A percentile compares a stretch with the other conserved stretches of the same genome.
Evolutionary conservation across 2,797 vertebrate species (phyloP).

Genomic region (Carcharodon carcharias): DNA sequence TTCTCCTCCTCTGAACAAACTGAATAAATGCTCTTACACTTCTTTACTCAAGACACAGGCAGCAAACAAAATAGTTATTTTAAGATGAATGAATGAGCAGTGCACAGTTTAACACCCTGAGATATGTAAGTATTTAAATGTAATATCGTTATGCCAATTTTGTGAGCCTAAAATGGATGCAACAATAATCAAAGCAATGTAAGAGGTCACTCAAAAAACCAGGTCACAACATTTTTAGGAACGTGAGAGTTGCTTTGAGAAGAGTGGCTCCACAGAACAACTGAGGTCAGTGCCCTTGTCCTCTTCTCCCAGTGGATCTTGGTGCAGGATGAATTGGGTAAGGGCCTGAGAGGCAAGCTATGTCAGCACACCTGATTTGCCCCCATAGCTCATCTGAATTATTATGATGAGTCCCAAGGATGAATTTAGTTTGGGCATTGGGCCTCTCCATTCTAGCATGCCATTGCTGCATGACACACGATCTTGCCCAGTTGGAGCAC

Average conservation of each 20-base stretch:
- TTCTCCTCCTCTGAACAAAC: not conserved
- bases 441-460: not conserved
- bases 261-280: not conserved
- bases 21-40: not conserved
- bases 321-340: not conserved
- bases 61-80: not conserved
- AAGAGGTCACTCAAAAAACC: not conserved
- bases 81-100: not conserved
- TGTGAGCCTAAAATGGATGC: too few relatives aligned
- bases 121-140: too few relatives aligned
- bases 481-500: not conserved
- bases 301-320: not conserved
- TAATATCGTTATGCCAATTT: too few relatives aligned
- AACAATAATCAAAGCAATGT: too few relatives aligned
- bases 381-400: not conserved
- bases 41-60: not conserved
- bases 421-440: not conserved
- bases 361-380: not conserved
- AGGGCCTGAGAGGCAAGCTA: not conserved
- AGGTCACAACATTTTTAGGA: not conserved
- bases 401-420: not conserved
- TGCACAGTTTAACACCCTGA: not conserved
- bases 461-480: not conserved
- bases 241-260: not conserved
- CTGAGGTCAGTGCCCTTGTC: not conserved